These are phyloP conservation scores for Drosophila albomicans DNA, from an alignment of 1,140 invertebrate species.

Conservation along the genomic window DNA sequence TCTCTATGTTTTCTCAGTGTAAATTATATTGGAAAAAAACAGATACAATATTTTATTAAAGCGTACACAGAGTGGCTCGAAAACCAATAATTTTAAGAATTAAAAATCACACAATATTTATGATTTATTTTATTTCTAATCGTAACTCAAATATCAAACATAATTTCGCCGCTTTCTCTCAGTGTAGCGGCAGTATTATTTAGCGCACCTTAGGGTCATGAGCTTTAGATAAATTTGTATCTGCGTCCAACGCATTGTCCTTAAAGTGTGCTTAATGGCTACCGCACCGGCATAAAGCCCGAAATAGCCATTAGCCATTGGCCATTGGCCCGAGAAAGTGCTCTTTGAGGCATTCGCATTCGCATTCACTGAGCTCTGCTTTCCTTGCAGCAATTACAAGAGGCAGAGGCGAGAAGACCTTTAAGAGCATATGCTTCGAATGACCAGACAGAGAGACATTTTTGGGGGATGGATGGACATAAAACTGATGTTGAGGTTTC, in stretches of 20 bases:
- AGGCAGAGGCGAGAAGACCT: not conserved
- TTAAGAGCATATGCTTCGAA: constrained; percentile 57
- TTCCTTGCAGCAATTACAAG: constrained; percentile 8
- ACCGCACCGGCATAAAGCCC: constrained; percentile 2
- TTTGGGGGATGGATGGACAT: constrained; percentile 8
- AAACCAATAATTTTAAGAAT: too few relatives aligned
- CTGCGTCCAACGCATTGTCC: not conserved
- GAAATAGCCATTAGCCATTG: constrained; percentile 6
- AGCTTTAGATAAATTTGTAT: not conserved
- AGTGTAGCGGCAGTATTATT: not conserved
- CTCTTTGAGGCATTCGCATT: constrained; percentile 6
- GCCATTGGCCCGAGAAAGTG: constrained; percentile 6
- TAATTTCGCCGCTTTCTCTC: not conserved
- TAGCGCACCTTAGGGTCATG: not conserved
- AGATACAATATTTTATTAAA: too few relatives aligned
- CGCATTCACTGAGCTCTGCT: not conserved
- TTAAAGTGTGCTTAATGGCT: constrained; percentile 18
- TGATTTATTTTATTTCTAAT: too few relatives aligned
- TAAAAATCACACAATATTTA: too few relatives aligned
- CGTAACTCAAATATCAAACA: too few relatives aligned
- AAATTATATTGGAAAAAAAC: too few relatives aligned
- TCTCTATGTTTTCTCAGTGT: too few relatives aligned
- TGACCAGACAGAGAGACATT: constrained; percentile 1
- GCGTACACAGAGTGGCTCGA: too few relatives aligned
- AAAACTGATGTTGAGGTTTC: constrained; percentile 32